Evolutionary conservation across 2,888 invertebrate genomes (phyloP), one percentile per base, ranked within the genome.

Genomic region (Hecatera dysodea): DNA sequence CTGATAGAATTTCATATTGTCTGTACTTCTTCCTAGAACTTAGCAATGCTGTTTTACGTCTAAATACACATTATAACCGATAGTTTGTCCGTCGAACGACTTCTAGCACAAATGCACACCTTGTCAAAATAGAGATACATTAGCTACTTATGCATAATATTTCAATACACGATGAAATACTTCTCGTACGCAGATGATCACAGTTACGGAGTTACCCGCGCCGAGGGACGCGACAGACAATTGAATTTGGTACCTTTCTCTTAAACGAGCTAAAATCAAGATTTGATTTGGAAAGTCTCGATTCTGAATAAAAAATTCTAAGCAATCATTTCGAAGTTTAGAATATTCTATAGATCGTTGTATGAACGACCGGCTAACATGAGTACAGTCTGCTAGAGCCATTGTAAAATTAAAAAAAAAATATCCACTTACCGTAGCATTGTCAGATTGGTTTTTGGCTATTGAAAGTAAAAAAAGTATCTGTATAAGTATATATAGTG

Each of bases 241-340:
- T 84, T 85, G 76, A 74, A 86, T 88, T 83, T 81, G 75, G 57
- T 65, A 81, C 82, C 83, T 85, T 85, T 85, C 59, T 78, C 71
- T 67, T 79, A 82, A 81, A 84, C 86, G 83, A 85, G 78, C 71
- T 79, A 77, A 82, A 86, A 82, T 83, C 85, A 86, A 84, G 81
- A 84, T 86, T 87, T 84, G 82, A 87, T 87, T 88, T 87, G 61
- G 59, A 73, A 67, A 66, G 55, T 64, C 64, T 73, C 56, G 29
- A 33, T 44, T 56, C 42, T 57, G 62, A 78, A 69, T 75, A 72
- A 69, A 64, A 69, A 69, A 69, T 22, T 36, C 19, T 36, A 55
- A 69, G 39, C 72, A 57, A 79, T 67, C 60, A 44, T 55, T 72
- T 59, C 39, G 36, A 19, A 57, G 55, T 48, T 42, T 70, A 42